Evolutionary conservation across 1,140 invertebrate genomes (phyloP).

Genomic region (Aricia agestis): DNA sequence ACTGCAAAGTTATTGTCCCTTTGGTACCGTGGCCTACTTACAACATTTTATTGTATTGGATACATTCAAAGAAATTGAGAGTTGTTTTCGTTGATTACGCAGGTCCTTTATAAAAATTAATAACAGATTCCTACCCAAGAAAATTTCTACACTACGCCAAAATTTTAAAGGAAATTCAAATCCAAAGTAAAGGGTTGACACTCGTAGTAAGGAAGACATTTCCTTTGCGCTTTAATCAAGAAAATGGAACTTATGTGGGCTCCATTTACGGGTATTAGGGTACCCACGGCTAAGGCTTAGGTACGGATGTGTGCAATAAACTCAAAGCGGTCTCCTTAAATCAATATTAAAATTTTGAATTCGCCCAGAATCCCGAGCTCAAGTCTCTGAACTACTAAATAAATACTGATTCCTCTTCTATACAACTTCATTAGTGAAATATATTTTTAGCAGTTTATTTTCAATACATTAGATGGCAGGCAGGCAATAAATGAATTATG

Average conservation of each 20-base stretch:
- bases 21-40: not conserved
- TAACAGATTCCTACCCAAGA: no score
- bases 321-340: not conserved
- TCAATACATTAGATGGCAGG: no score
- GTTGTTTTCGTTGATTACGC: not conserved
- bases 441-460: no score
- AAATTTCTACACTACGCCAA: not conserved
- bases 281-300: constrained; percentile 2
- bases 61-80: no score
- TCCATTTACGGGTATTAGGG: constrained; percentile 5
- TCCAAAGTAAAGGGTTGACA: not conserved
- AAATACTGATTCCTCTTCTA: no score
- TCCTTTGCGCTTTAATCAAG: constrained; percentile 10
- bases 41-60: not conserved
- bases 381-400: not conserved
- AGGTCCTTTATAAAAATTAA: not conserved
- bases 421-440: no score
- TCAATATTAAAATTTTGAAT: not conserved
- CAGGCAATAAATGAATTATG: no score
- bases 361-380: not conserved
- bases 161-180: not conserved
- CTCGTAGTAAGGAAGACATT: not conserved
- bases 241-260: not conserved
- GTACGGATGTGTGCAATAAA: constrained; percentile 4
- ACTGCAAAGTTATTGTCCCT: not conserved